Conservation (phyloP, 2,888 invertebrate genomes). For the Luffia ferchaultella region DNA sequence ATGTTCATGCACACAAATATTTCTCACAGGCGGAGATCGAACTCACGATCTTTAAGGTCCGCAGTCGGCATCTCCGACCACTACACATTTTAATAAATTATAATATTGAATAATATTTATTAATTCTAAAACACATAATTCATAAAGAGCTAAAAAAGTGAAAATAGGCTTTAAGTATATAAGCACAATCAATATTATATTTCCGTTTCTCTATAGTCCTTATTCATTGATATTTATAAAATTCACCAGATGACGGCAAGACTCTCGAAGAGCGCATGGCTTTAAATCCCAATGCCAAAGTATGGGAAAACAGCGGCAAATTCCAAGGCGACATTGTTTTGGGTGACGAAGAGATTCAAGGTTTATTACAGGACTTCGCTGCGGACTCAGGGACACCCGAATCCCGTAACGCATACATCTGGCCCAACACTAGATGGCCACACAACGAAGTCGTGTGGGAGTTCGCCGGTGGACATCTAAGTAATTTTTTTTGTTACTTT, state of each 20-base stretch:
- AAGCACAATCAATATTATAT: too few relatives aligned
- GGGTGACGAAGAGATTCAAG: not conserved
- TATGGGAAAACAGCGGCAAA: constrained; percentile 2
- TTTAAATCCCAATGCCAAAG: not conserved
- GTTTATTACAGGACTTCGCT: constrained; percentile 1
- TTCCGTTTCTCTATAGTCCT: too few relatives aligned
- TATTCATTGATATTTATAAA: not conserved
- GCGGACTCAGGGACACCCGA: too few relatives aligned
- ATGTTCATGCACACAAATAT: too few relatives aligned
- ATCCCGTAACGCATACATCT: constrained; percentile 2
- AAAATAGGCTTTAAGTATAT: too few relatives aligned
- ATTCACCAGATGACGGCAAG: not conserved
- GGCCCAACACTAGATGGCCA: constrained; percentile 4
- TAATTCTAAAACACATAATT: too few relatives aligned
- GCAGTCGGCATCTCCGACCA: too few relatives aligned
- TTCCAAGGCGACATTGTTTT: constrained; percentile 2
- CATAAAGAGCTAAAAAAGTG: too few relatives aligned
- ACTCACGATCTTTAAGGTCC: too few relatives aligned
- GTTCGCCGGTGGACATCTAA: constrained; percentile 1
- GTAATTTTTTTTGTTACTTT: constrained; percentile 1
- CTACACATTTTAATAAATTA: too few relatives aligned
- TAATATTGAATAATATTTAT: too few relatives aligned
- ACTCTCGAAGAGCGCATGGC: not conserved
- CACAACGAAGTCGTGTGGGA: constrained; percentile 2
- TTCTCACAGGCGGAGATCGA: too few relatives aligned